Percentiles rank a stretch among this genome's conserved stretches.
Evolutionary conservation across 1,140 invertebrate genomes (phyloP).

Genomic region (Helicoverpa zea): DNA sequence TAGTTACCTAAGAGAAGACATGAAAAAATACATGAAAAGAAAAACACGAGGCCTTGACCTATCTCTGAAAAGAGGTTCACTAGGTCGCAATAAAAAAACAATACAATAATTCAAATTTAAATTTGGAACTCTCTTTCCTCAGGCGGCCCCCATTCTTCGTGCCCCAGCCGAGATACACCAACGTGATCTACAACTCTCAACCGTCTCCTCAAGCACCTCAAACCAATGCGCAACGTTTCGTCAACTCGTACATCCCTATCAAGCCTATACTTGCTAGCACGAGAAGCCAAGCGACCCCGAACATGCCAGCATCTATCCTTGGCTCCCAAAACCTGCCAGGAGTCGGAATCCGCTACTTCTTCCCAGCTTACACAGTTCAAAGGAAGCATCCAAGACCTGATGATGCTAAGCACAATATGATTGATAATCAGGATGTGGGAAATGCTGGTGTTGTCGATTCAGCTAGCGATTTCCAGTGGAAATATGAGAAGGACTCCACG

Average conservation of each 20-base stretch:
- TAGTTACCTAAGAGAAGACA: too few species aligned
- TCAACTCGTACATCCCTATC: slow-evolving; percentile 75
- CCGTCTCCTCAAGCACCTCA: slow-evolving; percentile 62
- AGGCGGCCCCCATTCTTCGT: slow-evolving; percentile 79
- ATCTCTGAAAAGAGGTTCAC: too few species aligned
- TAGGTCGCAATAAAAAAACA: too few species aligned
- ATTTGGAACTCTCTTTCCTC: slow-evolving; percentile 40
- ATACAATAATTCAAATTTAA: too few species aligned
- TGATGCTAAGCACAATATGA: slow-evolving; percentile 74
- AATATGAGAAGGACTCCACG: slow-evolving; percentile 76
- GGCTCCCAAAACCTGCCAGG: slow-evolving; percentile 78
- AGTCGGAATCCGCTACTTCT: slow-evolving; percentile 76
- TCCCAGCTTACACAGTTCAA: slow-evolving; percentile 66
- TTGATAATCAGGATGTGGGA: slow-evolving; percentile 71
- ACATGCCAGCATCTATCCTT: slow-evolving; percentile 72
- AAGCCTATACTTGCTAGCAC: slow-evolving; percentile 54
- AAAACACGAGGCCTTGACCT: too few species aligned
- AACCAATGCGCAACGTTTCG: slow-evolving; percentile 78
- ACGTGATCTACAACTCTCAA: slow-evolving; percentile 71
- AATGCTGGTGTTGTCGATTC: slow-evolving; percentile 58
- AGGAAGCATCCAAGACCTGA: slow-evolving; percentile 67
- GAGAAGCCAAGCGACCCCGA: slow-evolving; percentile 54
- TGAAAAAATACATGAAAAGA: too few species aligned
- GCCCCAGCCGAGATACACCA: slow-evolving; percentile 80
- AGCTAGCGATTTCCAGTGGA: slow-evolving; percentile 73